These are phyloP conservation scores for Balanococcus diminutus DNA, from an alignment of 2,888 invertebrate species.

Conservation along the genomic window DNA sequence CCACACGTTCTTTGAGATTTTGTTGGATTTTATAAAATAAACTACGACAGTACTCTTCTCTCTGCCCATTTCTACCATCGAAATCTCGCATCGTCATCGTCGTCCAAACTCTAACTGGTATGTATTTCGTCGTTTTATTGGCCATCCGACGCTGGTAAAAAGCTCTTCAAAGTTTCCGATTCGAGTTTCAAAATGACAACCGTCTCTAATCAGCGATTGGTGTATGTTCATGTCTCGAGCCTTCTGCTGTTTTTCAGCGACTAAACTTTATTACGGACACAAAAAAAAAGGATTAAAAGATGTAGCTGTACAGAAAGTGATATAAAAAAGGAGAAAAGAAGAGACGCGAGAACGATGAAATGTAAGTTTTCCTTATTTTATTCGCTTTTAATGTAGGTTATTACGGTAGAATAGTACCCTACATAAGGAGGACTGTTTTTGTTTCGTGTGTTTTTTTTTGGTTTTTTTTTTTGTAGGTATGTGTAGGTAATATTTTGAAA, in stretches of 20 bases:
- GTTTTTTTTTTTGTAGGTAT: background rate
- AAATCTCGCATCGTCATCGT: too few relatives aligned
- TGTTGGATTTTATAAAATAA: too few relatives aligned
- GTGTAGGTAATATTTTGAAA: too few relatives aligned
- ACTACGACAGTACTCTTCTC: too few relatives aligned
- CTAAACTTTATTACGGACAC: background rate
- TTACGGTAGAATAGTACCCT: background rate
- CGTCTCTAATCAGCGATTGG: background rate
- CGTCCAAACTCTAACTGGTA: too few relatives aligned
- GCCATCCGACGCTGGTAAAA: background rate
- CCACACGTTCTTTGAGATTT: too few relatives aligned
- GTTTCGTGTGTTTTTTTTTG: background rate
- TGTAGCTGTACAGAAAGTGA: background rate
- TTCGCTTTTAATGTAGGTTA: background rate
- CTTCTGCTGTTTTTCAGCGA: background rate
- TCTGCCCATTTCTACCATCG: too few relatives aligned
- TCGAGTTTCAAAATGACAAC: background rate
- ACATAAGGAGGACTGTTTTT: too few relatives aligned
- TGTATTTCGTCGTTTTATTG: too few relatives aligned
- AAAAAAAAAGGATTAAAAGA: slow-evolving; percentile 7
- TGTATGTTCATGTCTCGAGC: background rate
- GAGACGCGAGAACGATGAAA: background rate
- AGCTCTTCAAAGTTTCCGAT: background rate
- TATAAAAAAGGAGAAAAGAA: background rate
- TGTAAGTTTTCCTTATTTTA: slow-evolving; percentile 3